Conservation (phyloP, 2,888 invertebrate species). For the Lasius fuliginosus region DNA sequence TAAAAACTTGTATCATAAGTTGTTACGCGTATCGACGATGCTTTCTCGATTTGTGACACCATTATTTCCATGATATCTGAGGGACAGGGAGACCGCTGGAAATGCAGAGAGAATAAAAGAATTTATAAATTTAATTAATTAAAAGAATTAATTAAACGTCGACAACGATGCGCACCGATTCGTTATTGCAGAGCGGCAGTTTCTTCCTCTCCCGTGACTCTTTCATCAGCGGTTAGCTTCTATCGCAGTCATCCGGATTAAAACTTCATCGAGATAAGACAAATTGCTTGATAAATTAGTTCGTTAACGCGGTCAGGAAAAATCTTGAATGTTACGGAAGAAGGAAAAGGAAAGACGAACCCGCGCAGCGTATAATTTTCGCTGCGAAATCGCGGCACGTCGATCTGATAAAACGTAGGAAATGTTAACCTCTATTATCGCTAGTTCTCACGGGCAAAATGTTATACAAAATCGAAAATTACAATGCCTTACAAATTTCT, state of each 20-base stretch:
- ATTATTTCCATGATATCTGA: background rate
- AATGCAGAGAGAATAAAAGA: background rate
- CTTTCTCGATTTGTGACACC: background rate
- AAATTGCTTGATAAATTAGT: conserved; percentile 56
- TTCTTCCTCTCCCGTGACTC: conserved; percentile 24
- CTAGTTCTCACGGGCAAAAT: conserved; percentile 1
- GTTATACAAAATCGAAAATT: conserved; percentile 13
- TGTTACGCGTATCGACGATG: background rate
- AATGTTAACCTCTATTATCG: conserved; percentile 34
- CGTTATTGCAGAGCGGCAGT: conserved; percentile 31
- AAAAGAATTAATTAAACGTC: conserved; percentile 42
- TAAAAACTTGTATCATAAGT: background rate
- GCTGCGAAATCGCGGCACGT: conserved; percentile 34
- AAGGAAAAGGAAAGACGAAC: background rate
- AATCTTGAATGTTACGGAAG: conserved; percentile 27
- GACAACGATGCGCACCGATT: conserved; percentile 24
- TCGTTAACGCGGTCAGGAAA: conserved; percentile 49
- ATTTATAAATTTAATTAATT: conserved; percentile 23
- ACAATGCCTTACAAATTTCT: conserved; percentile 13
- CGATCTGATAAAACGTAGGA: conserved; percentile 47
- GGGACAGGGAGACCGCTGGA: background rate
- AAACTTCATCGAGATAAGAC: conserved; percentile 56
- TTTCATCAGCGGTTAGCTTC: conserved; percentile 40
- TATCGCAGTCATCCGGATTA: conserved; percentile 41
- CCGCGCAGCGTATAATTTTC: conserved; percentile 48